Evolutionary conservation across 1,140 invertebrate genomes (phyloP).

Genomic region (Coelopa frigida): DNA sequence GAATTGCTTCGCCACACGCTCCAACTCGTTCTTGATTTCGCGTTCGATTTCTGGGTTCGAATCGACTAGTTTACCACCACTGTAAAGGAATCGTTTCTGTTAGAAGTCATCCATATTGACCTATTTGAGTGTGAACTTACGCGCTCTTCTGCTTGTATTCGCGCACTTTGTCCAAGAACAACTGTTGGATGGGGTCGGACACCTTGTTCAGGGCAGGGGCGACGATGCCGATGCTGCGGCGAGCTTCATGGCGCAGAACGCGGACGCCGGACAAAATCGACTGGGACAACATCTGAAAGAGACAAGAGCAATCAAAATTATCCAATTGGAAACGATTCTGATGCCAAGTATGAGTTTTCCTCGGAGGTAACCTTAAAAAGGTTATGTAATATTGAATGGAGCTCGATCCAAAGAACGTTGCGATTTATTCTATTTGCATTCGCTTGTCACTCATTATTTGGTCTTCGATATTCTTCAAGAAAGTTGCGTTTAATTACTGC

Average conservation of each 20-base stretch:
- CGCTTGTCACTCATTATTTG: too few relatives aligned
- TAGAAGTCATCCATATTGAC: background rate
- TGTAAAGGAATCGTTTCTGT: conserved; percentile 27
- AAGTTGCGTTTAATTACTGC: too few relatives aligned
- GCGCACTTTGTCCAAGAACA: conserved; percentile 86
- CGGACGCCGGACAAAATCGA: conserved; percentile 33
- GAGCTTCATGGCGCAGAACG: conserved; percentile 30
- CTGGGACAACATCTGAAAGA: conserved; percentile 40
- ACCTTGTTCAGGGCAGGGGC: conserved; percentile 65
- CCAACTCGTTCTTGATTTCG: conserved; percentile 68
- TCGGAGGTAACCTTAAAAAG: conserved; percentile 37
- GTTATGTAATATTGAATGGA: conserved; percentile 32
- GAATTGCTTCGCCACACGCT: conserved; percentile 70
- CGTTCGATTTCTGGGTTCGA: conserved; percentile 66
- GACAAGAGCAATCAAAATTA: conserved; percentile 15
- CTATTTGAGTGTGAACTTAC: conserved; percentile 17
- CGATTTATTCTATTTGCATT: too few relatives aligned
- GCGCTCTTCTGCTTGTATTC: conserved; percentile 64
- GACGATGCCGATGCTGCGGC: conserved; percentile 58
- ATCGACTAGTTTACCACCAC: conserved; percentile 76
- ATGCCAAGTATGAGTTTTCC: background rate
- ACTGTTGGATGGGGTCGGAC: conserved; percentile 84
- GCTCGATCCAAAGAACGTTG: too few relatives aligned
- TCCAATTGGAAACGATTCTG: background rate
- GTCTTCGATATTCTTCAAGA: too few relatives aligned